Conservation (phyloP, 2,797 vertebrate species). For the Psittacula echo region DNA sequence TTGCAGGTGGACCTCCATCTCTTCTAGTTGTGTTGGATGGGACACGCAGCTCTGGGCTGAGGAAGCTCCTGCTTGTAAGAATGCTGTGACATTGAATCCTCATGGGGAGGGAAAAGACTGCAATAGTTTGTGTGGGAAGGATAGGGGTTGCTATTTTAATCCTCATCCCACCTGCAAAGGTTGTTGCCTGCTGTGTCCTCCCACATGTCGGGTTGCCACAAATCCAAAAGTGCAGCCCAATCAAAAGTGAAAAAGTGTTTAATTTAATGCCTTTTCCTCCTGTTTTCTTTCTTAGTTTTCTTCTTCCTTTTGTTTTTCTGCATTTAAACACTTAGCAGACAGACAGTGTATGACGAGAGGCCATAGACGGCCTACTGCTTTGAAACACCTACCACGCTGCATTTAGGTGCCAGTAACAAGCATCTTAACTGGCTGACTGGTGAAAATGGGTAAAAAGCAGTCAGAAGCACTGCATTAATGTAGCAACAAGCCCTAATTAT, state of each 20-base stretch:
- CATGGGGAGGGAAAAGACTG: background rate
- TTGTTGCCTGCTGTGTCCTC: background rate
- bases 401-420: background rate
- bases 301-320: background rate
- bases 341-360: background rate
- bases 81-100: background rate
- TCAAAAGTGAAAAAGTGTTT: background rate
- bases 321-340: background rate
- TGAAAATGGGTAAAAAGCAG: background rate
- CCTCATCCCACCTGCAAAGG: background rate
- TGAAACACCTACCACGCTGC: rapidly evolving
- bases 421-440: background rate
- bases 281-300: background rate
- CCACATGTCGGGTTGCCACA: background rate
- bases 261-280: background rate
- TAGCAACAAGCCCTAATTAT: background rate
- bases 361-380: background rate
- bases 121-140: background rate
- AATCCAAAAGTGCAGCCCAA: background rate
- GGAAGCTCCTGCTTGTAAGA: background rate
- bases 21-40: background rate
- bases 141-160: background rate
- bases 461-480: background rate
- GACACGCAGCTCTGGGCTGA: background rate
- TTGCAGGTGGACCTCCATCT: background rate